Conservation (phyloP, 2,113 vertebrate genomes). For the Gallinago media region DNA sequence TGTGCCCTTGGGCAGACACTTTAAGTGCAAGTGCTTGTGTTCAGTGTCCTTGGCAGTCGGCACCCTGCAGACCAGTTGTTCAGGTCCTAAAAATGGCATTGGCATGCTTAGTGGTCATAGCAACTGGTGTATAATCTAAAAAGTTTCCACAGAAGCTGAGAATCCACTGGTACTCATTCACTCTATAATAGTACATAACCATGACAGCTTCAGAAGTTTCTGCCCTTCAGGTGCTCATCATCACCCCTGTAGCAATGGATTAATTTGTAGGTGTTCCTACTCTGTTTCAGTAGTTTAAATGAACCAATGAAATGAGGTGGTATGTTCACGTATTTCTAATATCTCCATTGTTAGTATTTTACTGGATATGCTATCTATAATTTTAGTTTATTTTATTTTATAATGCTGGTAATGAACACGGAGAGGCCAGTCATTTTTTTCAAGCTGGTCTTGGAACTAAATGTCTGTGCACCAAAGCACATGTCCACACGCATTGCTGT, state of each 20-base stretch:
- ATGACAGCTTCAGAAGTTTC: background rate
- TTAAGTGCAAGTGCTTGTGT: background rate
- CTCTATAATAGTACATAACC: background rate
- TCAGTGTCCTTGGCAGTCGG: background rate
- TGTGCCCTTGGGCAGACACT: background rate
- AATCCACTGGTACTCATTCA: background rate
- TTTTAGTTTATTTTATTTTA: background rate
- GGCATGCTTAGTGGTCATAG: background rate
- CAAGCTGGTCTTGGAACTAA: background rate
- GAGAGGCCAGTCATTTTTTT: background rate
- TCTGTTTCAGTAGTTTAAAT: background rate
- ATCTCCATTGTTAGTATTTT: background rate
- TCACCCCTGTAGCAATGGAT: background rate
- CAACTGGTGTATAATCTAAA: background rate
- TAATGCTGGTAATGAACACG: background rate
- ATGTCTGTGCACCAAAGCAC: background rate
- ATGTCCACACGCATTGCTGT: accelerated
- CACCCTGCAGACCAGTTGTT: background rate
- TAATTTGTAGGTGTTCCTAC: background rate
- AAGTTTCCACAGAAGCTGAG: background rate
- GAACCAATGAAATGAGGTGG: background rate
- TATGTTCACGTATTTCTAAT: background rate
- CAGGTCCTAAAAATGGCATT: background rate
- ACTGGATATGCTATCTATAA: background rate
- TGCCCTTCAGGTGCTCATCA: background rate